Base-by-base conservation (phyloP, 2,797 vertebrate species). In the Chaetodon trifasciatus region DNA sequence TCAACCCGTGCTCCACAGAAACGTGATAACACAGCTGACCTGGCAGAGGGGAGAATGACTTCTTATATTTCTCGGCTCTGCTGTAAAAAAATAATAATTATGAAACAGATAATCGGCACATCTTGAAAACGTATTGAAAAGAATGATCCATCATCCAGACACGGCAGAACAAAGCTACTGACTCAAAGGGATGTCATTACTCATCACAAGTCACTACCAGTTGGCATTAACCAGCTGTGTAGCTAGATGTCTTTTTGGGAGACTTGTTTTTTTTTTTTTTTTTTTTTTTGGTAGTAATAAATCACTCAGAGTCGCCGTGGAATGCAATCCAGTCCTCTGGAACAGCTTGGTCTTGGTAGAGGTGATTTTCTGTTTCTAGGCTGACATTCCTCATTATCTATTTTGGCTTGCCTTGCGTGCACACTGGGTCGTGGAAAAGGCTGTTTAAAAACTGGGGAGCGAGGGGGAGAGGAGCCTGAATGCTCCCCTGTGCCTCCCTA, bases 141-240 rank as follows among this genome's bases (percentile, higher is more conserved):
- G 86, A 92, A 86, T 52, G 81, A 95, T 94, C 92, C 92, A 94
- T 95, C 95, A 94, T 90, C 79, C 81, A 86, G 93, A 93, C 88
- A 80, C 11, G 74, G 89, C 91, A 93, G 92, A 92, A 93, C 93
- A 95, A 95, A 95, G 94, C 91, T 78, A 89, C 92, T 90, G 91
- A 94, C 91, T 95, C 92, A 95, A 93, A 93, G 90, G 90, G 90
- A 91, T 93, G 93, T 91, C 94, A 94, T 96, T 94, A 94, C 89
- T 96, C 95, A 95, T 95, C 93, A 93, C 88, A 82, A 93, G 93
- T 93, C 93, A 93, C 90, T 87, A 94, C 89, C 94, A 93, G 92
- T 95, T 95, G 95, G 93, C 91, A 93, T 94, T 94, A 94, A 95
- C 94, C 93, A 95, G 94, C 95, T 95, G 94, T 91, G 91, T 82